Percentiles rank a stretch among this genome's conserved stretches.
phyloP scores from a whole-genome alignment of 2,888 invertebrate genomes.

The Panzeria rudis region DNA sequence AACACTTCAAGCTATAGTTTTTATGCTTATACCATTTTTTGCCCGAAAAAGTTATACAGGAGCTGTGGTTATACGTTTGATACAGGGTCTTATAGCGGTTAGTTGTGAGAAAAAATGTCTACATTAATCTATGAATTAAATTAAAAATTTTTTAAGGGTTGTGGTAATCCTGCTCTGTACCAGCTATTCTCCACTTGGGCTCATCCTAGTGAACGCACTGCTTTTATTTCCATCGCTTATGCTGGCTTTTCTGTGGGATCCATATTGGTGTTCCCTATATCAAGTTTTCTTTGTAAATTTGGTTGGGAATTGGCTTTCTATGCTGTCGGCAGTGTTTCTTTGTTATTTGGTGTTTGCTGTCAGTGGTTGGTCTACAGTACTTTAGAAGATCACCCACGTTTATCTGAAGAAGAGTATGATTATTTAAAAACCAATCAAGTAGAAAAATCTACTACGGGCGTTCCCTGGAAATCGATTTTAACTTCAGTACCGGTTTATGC shows the following conservation, averaged over 20 bases:
- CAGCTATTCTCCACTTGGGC: constrained; percentile 83
- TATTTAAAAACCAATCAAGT: constrained; percentile 76
- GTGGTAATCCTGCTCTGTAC: constrained; percentile 81
- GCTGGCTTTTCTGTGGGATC: constrained; percentile 84
- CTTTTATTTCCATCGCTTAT: constrained; percentile 83
- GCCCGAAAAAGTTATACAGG: constrained; percentile 82
- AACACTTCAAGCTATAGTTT: constrained; percentile 81
- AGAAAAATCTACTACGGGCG: constrained; percentile 73
- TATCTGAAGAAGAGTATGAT: constrained; percentile 83
- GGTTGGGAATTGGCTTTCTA: constrained; percentile 88
- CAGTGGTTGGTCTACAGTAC: constrained; percentile 84
- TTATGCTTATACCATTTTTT: constrained; percentile 84
- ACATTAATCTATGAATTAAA: neutral
- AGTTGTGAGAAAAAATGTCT: constrained; percentile 51
- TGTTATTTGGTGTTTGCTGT: constrained; percentile 76
- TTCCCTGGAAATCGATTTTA: constrained; percentile 84
- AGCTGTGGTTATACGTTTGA: constrained; percentile 82
- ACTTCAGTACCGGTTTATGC: constrained; percentile 84
- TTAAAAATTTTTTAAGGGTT: constrained; percentile 77
- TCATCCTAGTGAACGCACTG: constrained; percentile 82
- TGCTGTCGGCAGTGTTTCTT: constrained; percentile 81
- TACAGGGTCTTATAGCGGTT: constrained; percentile 84
- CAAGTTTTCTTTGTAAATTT: constrained; percentile 85
- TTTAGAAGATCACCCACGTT: constrained; percentile 85
- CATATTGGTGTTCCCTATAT: constrained; percentile 85